Evolutionary conservation across 2,888 invertebrate species (phyloP).

Genomic region (Noctua janthe): DNA sequence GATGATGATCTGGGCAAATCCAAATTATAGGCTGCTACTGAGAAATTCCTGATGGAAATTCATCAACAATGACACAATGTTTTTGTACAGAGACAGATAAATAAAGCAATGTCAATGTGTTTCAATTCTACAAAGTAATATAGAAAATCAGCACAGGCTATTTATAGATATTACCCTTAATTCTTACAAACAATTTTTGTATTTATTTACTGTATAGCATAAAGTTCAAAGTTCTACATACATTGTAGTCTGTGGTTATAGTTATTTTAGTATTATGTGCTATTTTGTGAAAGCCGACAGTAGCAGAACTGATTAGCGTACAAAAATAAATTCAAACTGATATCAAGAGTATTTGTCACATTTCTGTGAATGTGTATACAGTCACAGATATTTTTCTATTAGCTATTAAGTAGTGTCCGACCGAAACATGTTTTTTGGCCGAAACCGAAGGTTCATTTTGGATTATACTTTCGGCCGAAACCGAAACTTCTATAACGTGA

Average conservation of each 20-base stretch:
- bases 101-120: neutral
- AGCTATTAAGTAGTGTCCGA: neutral
- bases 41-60: neutral
- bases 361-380: neutral
- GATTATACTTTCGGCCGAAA: too few species aligned
- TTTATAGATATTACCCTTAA: constrained; percentile 2
- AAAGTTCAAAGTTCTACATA: neutral
- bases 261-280: neutral
- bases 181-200: neutral
- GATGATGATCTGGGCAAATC: neutral
- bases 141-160: neutral
- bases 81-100: neutral
- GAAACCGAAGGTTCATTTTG: too few species aligned
- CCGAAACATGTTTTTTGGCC: too few species aligned
- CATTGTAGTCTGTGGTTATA: neutral
- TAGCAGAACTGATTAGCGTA: neutral
- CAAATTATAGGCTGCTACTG: neutral
- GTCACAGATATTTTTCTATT: neutral
- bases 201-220: neutral
- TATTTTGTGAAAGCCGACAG: neutral
- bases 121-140: neutral
- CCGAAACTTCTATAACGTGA: too few species aligned
- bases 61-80: neutral
- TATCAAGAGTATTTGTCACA: neutral
- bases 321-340: constrained; percentile 12